Evolutionary conservation across 2,113 vertebrate genomes (phyloP), one percentile per base, ranked within the genome.

Genomic region (Lipophrys pholis): DNA sequence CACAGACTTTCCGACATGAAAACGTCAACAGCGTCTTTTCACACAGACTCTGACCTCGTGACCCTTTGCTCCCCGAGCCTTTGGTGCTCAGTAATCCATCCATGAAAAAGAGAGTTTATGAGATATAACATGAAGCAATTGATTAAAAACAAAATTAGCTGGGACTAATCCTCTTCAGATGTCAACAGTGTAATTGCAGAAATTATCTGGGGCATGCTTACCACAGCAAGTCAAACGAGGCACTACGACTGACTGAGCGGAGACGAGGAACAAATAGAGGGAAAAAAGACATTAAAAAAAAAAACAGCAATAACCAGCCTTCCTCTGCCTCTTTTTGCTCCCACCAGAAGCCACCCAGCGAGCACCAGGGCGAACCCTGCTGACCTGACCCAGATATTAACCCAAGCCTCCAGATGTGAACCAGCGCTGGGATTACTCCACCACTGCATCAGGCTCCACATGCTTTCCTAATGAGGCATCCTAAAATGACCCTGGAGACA

Each of bases 381-480:
- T 92, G 91, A 92, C 92, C 91, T 92, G 93, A 94, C 92, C 92
- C 90, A 94, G 83, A 92, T 93, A 92, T 93, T 91, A 93, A 90
- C 91, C 89, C 83, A 76, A 88, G 90, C 86, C 89, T 93, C 93
- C 92, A 94, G 93, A 93, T 93, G 93, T 93, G 90, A 87, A 85
- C 78, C 53, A 68, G 63, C 73, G 45, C 81, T 82, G 78, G 89
- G 91, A 93, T 93, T 93, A 93, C 88, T 90, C 81, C 90, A 85
- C 82, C 81, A 59, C 87, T 89, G 85, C 88, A 91, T 82, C 81
- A 52, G 69, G 77, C 86, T 86, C 82, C 89, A 92, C 89, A 90
- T 90, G 90, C 89, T 89, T 87, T 89, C 78, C 90, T 90, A 90
- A 91, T 85, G 84, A 92, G 72, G 83, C 76, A 91, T 91, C 91